These are phyloP conservation scores for Hypomecis atomaria DNA, from an alignment of 2,888 invertebrate species.

Conservation along the genomic window DNA sequence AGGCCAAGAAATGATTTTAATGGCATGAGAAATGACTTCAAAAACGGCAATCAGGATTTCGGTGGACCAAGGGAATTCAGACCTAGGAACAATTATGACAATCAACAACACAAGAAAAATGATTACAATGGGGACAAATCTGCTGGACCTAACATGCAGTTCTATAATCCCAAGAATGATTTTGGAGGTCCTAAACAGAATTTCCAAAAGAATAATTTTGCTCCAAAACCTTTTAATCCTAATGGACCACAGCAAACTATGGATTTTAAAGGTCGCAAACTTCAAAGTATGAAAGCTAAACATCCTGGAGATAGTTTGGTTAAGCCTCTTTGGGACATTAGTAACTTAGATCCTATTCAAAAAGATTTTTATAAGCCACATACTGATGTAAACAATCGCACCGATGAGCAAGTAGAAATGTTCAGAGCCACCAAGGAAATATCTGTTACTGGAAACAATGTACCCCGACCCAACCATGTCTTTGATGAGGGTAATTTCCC, in stretches of 20 bases:
- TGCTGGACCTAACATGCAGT: slow-evolving; percentile 72
- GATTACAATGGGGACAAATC: slow-evolving; percentile 72
- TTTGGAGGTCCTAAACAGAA: slow-evolving; percentile 80
- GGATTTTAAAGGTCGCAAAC: slow-evolving; percentile 80
- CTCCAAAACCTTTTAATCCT: slow-evolving; percentile 70
- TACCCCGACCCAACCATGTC: slow-evolving; percentile 94
- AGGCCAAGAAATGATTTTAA: slow-evolving; percentile 80
- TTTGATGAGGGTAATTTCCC: slow-evolving; percentile 97
- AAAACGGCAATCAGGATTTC: slow-evolving; percentile 75
- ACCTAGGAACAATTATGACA: slow-evolving; percentile 75
- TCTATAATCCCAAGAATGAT: slow-evolving; percentile 74
- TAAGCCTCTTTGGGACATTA: slow-evolving; percentile 94
- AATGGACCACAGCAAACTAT: slow-evolving; percentile 63
- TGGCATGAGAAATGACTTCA: slow-evolving; percentile 77
- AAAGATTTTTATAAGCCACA: slow-evolving; percentile 97
- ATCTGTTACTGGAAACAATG: slow-evolving; percentile 93
- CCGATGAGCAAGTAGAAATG: slow-evolving; percentile 89
- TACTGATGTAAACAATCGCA: slow-evolving; percentile 87
- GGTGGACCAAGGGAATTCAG: slow-evolving; percentile 78
- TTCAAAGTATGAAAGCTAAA: slow-evolving; percentile 87
- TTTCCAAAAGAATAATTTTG: slow-evolving; percentile 72
- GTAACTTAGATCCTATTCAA: slow-evolving; percentile 90
- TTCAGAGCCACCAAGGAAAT: slow-evolving; percentile 93
- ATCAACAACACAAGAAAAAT: slow-evolving; percentile 66
- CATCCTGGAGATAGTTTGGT: slow-evolving; percentile 89